A percentile compares a stretch with the other conserved stretches of the same genome.
Evolutionary conservation across 2,113 vertebrate genomes (phyloP).

Genomic region (Corvus moneduloides): DNA sequence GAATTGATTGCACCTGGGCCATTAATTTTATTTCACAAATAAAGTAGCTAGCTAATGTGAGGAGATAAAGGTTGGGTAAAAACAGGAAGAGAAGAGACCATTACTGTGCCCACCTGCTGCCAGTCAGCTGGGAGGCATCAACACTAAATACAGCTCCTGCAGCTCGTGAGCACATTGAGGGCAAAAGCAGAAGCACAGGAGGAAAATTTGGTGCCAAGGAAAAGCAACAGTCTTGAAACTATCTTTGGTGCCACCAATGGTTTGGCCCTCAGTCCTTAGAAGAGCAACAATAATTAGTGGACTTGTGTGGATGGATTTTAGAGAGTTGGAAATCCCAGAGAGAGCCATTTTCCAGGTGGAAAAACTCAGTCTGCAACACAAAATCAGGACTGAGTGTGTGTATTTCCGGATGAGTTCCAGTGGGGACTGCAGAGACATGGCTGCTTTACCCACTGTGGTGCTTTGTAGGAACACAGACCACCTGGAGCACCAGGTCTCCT

Average conservation of each 20-base stretch:
- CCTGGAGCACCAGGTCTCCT: not conserved
- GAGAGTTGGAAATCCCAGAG: not conserved
- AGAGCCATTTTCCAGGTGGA: not conserved
- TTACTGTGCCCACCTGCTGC: not conserved
- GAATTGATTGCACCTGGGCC: not conserved
- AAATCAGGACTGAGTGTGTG: not conserved
- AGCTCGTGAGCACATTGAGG: not conserved
- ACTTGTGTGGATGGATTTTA: not conserved
- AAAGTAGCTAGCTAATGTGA: not conserved
- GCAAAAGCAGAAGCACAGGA: not conserved
- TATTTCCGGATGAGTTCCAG: not conserved
- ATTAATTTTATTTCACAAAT: not conserved
- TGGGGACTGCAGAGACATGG: rapidly evolving
- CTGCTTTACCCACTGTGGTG: not conserved
- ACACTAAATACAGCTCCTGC: not conserved
- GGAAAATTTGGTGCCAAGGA: not conserved
- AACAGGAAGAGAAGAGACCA: not conserved
- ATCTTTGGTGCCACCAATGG: not conserved
- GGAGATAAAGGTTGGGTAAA: not conserved
- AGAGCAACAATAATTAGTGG: not conserved
- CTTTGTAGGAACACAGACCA: not conserved
- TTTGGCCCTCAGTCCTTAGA: not conserved
- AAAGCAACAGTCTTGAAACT: not conserved
- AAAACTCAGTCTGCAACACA: not conserved
- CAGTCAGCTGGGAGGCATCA: not conserved